Conservation (phyloP, 2,888 invertebrate genomes). For the Eristalis tenax region DNA sequence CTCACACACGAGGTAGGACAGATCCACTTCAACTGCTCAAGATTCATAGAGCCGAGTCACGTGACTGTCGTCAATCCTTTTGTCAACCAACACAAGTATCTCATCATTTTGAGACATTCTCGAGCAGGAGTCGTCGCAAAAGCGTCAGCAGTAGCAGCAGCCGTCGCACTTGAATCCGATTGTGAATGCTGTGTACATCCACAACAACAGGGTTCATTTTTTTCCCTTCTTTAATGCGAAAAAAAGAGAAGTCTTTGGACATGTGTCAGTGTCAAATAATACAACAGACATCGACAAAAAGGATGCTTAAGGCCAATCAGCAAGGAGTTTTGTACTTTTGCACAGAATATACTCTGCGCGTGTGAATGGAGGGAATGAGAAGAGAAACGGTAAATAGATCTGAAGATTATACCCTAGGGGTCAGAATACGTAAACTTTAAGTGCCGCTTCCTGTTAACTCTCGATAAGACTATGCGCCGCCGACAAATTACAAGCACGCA, state of each 20-base stretch:
- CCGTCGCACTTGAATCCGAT: constrained; percentile 46
- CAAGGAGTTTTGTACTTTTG: constrained; percentile 17
- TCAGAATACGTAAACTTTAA: constrained; percentile 40
- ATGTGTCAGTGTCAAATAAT: constrained; percentile 60
- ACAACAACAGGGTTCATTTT: neutral
- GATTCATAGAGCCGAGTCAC: constrained; percentile 60
- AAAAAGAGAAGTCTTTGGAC: constrained; percentile 50
- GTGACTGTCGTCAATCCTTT: constrained; percentile 67
- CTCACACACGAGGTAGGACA: neutral
- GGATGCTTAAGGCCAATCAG: constrained; percentile 57
- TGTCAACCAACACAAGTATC: constrained; percentile 57
- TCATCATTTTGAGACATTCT: constrained; percentile 55
- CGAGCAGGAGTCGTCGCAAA: constrained; percentile 19
- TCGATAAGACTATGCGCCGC: constrained; percentile 9
- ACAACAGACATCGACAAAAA: constrained; percentile 43
- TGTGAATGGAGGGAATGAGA: neutral
- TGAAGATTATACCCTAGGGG: constrained; percentile 33
- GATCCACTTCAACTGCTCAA: constrained; percentile 40
- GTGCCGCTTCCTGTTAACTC: constrained; percentile 51
- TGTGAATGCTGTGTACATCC: constrained; percentile 25
- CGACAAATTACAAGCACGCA: constrained; percentile 58
- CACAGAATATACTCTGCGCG: neutral
- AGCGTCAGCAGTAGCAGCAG: neutral
- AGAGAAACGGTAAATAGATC: neutral
- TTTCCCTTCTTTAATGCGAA: constrained; percentile 18